Conservation (phyloP, 2,888 invertebrate species). For the Amphipoea lucens region DNA sequence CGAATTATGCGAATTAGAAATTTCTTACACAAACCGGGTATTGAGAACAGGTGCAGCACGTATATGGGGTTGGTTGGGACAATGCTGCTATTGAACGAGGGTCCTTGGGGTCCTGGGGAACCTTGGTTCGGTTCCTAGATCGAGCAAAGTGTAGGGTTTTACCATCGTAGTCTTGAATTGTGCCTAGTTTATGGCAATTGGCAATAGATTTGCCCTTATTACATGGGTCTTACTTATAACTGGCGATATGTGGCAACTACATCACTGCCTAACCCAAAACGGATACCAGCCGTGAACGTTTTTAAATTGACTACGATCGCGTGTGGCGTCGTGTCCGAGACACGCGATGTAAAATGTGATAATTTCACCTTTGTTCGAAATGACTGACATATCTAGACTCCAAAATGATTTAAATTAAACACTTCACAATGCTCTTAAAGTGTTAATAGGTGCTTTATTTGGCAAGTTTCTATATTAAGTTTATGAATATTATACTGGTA, state of each 20-base stretch:
- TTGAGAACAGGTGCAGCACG: conserved; percentile 20
- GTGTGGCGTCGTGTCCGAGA: conserved; percentile 54
- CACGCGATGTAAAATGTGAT: conserved; percentile 64
- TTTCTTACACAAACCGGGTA: conserved; percentile 68
- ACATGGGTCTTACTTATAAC: background rate
- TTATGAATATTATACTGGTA: conserved; percentile 25
- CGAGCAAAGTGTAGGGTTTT: background rate
- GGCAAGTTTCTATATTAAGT: conserved; percentile 17
- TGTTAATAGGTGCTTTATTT: conserved; percentile 48
- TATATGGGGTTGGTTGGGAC: background rate
- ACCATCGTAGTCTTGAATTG: background rate
- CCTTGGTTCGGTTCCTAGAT: background rate
- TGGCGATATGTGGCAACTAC: background rate
- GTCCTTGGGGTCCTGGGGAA: background rate
- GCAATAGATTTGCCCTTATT: background rate
- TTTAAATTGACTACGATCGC: conserved; percentile 50
- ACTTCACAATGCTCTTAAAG: conserved; percentile 13
- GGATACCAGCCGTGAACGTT: conserved; percentile 8
- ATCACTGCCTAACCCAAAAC: background rate
- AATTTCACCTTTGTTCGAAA: conserved; percentile 55
- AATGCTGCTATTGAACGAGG: background rate
- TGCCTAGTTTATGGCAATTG: background rate
- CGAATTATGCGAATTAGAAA: conserved; percentile 66
- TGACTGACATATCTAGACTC: conserved; percentile 58
- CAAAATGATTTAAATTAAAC: conserved; percentile 48